Evolutionary conservation across 1,140 invertebrate genomes (phyloP).

Genomic region (Brachionus calyciflorus): DNA sequence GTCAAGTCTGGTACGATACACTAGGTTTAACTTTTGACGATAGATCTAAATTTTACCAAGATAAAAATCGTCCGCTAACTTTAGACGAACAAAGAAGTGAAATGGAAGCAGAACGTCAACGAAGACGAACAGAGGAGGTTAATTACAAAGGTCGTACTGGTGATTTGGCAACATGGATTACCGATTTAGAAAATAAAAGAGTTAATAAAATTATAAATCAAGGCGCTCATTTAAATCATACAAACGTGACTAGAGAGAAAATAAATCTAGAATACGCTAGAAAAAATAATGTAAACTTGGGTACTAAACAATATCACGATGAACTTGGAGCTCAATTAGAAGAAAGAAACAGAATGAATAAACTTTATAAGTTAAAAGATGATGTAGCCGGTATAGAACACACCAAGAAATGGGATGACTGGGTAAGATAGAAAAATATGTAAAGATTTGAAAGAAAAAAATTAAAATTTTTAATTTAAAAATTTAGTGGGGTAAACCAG

Average conservation of each 20-base stretch:
- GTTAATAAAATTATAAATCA: slow-evolving; percentile 19
- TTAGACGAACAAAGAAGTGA: slow-evolving; percentile 42
- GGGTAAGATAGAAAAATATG: slow-evolving; percentile 30
- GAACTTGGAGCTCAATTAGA: slow-evolving; percentile 33
- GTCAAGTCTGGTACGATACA: slow-evolving; percentile 29
- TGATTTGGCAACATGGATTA: slow-evolving; percentile 37
- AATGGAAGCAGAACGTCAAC: slow-evolving; percentile 15
- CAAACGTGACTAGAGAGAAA: slow-evolving; percentile 37
- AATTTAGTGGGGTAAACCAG: slow-evolving; percentile 41
- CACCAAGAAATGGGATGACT: slow-evolving; percentile 43
- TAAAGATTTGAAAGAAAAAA: neutral
- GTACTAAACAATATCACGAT: slow-evolving; percentile 33
- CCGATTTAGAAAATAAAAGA: slow-evolving; percentile 33
- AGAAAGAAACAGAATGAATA: slow-evolving; percentile 36
- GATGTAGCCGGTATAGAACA: slow-evolving; percentile 43
- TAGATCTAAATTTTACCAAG: neutral
- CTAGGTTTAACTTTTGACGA: slow-evolving; percentile 2
- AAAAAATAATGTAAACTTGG: neutral
- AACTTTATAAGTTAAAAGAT: slow-evolving; percentile 32
- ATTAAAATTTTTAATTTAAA: neutral
- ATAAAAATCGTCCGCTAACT: slow-evolving; percentile 40
- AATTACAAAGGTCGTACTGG: slow-evolving; percentile 29
- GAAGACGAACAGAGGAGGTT: neutral
- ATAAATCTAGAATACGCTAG: slow-evolving; percentile 38
- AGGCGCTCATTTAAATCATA: slow-evolving; percentile 35